Evolutionary conservation across 2,888 invertebrate species (phyloP), one percentile per base, ranked within the genome.

Genomic region (Nymphalis polychloros): DNA sequence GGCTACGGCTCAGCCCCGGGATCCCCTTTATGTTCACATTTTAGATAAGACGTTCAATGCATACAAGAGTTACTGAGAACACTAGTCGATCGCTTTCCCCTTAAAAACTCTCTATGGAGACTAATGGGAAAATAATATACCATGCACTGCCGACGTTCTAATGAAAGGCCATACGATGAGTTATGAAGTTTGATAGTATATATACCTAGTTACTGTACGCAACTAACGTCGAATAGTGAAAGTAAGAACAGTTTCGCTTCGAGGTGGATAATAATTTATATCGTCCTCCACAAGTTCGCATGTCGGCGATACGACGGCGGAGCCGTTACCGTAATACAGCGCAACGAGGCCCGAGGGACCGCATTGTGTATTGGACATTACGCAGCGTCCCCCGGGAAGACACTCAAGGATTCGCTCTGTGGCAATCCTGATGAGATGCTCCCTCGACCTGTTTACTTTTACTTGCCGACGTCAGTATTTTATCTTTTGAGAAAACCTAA

Each of bases 341-440:
- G 66, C 47, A 60, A 66, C 55, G 61, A 61, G 66, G 35, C 66
- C 66, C 55, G 47, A 23, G 66, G 66, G 66, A 53, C 13, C 52
- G 48, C 66, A 66, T 66, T 66, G 66, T 64, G n/a, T 35, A n/a
- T 53, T 31, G 27, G 17, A 13, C n/a, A 23, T 59, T 59, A 59
- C 65, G 60, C 46, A 41, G 60, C 55, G 55, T 5, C 53, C 66
- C 59, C 48, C 19, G 59, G 65, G 65, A 41, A 35, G 19, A 17
- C 46, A 10, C 8, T 31, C 59, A 23, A 64, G 64, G 64, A 49
- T 49, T 31, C 64, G 46, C 63, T n/a, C 35, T 49, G 59, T 23
- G 19, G 64, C 55, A 59, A 64, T 59, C 48, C 48, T 13, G 17
- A 35, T 8, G 31, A 48, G 48, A 48, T 48, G 35, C 35, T 35